Base-by-base conservation (phyloP, 2,113 vertebrate genomes). In the Apteryx mantelli region DNA sequence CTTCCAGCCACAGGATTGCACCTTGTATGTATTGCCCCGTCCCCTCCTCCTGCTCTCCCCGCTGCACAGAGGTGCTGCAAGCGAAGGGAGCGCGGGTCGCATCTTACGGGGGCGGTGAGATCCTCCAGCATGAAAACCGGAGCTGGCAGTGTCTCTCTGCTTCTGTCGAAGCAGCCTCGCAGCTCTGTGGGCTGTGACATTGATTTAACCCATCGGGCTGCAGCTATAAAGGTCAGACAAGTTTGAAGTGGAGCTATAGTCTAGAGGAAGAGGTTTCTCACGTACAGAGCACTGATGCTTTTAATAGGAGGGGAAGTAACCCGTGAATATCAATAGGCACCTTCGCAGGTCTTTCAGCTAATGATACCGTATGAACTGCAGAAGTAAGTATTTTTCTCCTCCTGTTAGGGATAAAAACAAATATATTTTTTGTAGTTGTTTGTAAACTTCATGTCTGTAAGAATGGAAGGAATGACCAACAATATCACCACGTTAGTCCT, bases 321-420 rank as follows among this genome's bases (percentile, higher is more conserved):
- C 81, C 65, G 28, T 94, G 87, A 95, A 86, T 95, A 76, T 88
- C 94, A 95, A 77, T 9, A 58, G 91, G 60, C 38, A 88, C 73
- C 82, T 97, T 94, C 42, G 38, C 30, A 36, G 34, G 22, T 82
- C 86, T 89, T 42, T 34, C 93, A 82, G 74, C 52, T 91, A 71
- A 50, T 46, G 46, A 34, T 22, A 28, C 63, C 11, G 9, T 30
- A 38, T 42, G 42, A 91, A 69, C 38, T 78, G 73, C 82, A 50
- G 70, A 94, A 63, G 66, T 89, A 93, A 96, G 84, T 88, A 71
- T 53, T 95, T 95, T 65, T 44, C 80, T 91, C 77, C 56, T 94
- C 61, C 18, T 53, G 53, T 32, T 77, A 50, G 80, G 75, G 69
- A 91, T 70, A 73, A 89, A 66, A 17, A 50, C 25, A 58, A 70